These are phyloP conservation scores for Tribolium madens DNA, from an alignment of 1,140 invertebrate species.

Conservation along the genomic window DNA sequence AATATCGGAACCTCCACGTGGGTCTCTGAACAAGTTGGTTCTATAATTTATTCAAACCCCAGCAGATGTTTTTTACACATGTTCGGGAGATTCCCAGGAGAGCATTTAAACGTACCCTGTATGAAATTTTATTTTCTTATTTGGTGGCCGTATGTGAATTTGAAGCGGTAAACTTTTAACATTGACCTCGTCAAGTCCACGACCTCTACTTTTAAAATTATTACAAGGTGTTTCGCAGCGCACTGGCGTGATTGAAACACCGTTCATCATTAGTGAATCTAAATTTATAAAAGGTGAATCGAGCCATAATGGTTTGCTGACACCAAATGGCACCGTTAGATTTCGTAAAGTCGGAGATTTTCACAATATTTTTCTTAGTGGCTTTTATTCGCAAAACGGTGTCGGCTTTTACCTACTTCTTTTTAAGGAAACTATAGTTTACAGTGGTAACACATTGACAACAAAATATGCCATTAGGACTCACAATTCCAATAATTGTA, in stretches of 20 bases:
- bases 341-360: constrained; percentile 13
- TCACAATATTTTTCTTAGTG: neutral
- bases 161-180: constrained; percentile 24
- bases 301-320: constrained; percentile 7
- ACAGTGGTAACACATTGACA: neutral
- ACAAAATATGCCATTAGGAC: neutral
- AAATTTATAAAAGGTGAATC: constrained; percentile 24
- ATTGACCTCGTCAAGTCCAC: constrained; percentile 25
- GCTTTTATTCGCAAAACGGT: neutral
- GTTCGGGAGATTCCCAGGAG: constrained; percentile 12
- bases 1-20: constrained; percentile 14
- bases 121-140: constrained; percentile 29
- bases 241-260: constrained; percentile 33
- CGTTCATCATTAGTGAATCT: constrained; percentile 33
- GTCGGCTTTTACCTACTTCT: neutral
- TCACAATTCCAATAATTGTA: neutral
- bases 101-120: constrained; percentile 7
- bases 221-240: constrained; percentile 27
- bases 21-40: constrained; percentile 20
- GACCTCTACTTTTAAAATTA: constrained; percentile 29
- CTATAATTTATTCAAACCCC: constrained; percentile 35
- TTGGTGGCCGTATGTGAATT: neutral
- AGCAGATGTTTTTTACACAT: constrained; percentile 27
- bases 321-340: constrained; percentile 30
- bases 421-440: too few relatives aligned